Percentiles rank a stretch among this genome's conserved stretches.
Evolutionary conservation across 2,797 vertebrate genomes (phyloP).

Genomic region (Karalla daura): DNA sequence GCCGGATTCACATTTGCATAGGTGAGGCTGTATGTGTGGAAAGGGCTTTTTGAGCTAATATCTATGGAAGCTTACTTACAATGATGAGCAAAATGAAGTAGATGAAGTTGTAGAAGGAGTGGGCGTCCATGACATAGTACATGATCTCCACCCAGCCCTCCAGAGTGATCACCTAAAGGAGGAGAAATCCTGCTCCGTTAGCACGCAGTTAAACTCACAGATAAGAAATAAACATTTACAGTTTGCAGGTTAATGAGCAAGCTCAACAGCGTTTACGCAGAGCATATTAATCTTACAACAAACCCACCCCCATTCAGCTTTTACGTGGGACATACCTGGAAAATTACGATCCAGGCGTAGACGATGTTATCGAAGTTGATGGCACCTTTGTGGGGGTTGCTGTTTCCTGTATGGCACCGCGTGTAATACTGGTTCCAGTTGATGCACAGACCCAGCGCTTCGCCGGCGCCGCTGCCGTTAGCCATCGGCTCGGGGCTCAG

Average conservation of each 20-base stretch:
- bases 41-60: no score
- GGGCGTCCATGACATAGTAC: slow-evolving; percentile 99
- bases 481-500: slow-evolving; percentile 85
- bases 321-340: slow-evolving; percentile 74
- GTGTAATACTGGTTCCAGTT: slow-evolving; percentile 99
- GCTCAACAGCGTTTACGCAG: no score
- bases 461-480: slow-evolving; percentile 82
- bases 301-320: no score
- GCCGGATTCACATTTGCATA: no score
- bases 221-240: slow-evolving; percentile 1
- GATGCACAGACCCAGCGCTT: slow-evolving; percentile 89
- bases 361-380: slow-evolving; percentile 99
- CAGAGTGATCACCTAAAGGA: slow-evolving; percentile 93
- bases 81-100: slow-evolving; percentile 99
- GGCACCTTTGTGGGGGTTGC: slow-evolving; percentile 96
- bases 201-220: no score
- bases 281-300: neutral
- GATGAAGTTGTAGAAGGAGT: slow-evolving; percentile 99
- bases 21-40: no score
- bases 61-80: no score
- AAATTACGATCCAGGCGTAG: slow-evolving; percentile 99
- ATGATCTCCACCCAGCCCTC: slow-evolving; percentile 99
- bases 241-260: neutral
- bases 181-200: no score
- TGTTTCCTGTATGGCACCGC: slow-evolving; percentile 90